phyloP scores from a whole-genome alignment of 2,888 invertebrate genomes.

The Ischnus inquisitorius region DNA sequence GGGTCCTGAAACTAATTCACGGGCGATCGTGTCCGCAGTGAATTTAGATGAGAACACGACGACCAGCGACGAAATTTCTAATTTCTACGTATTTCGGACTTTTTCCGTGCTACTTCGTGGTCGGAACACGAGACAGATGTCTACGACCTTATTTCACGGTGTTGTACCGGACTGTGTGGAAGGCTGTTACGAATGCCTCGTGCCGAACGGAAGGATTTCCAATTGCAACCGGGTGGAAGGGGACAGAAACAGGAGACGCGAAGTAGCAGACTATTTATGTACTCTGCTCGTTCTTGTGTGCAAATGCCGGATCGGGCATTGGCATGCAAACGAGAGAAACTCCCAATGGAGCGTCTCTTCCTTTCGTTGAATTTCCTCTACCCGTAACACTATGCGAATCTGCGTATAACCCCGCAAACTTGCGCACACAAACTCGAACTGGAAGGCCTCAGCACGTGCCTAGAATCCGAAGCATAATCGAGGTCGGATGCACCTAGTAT shows the following conservation, averaged over 20 bases:
- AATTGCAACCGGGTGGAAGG: conserved; percentile 46
- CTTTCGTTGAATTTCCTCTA: conserved; percentile 47
- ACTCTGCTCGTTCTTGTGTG: conserved; percentile 16
- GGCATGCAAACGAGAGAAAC: conserved; percentile 70
- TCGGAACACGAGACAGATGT: conserved; percentile 33
- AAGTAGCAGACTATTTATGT: conserved; percentile 39
- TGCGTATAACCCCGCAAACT: conserved; percentile 9
- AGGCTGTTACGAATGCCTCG: conserved; percentile 44
- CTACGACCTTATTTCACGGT: conserved; percentile 57
- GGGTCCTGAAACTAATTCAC: conserved; percentile 1
- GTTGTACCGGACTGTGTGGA: conserved; percentile 23
- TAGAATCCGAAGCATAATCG: conserved; percentile 51
- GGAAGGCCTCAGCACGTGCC: conserved; percentile 39
- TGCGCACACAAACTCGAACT: conserved; percentile 17
- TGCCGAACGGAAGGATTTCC: conserved; percentile 56
- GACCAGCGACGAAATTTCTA: conserved; percentile 18
- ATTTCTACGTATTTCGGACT: conserved; percentile 36
- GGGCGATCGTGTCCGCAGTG: not conserved
- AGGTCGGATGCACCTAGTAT: conserved; percentile 64
- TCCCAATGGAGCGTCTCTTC: conserved; percentile 45
- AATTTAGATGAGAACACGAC: not conserved
- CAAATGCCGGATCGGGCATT: conserved; percentile 57
- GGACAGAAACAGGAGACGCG: conserved; percentile 39
- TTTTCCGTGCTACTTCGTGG: conserved; percentile 41
- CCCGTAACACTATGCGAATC: conserved; percentile 27